Evolutionary conservation across 2,113 vertebrate genomes (phyloP), one percentile per base, ranked within the genome.

Genomic region (Psephotus haematonotus): DNA sequence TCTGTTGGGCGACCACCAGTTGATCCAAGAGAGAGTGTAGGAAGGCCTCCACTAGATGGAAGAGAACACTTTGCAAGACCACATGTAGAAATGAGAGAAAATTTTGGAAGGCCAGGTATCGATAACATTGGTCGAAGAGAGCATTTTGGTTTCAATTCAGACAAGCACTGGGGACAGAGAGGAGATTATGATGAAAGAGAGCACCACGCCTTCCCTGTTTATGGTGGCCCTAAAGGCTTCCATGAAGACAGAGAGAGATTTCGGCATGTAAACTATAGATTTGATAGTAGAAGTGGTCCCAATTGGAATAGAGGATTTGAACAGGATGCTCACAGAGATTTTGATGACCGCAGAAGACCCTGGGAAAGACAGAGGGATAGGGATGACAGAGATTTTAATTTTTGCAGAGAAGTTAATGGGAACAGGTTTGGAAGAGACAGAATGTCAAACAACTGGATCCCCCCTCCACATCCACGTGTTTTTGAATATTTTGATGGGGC

Each of bases 161-260:
- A 99, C 86, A 99, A 98, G 84, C 99, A 99, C 19, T 99, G 99
- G 99, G 99, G 98, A 68, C 99, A 98, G 37, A 98, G 99, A 97
- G 99, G 99, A 94, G 99, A 99, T 98, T 99, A 99, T 97, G 99
- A 99, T 93, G 99, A 99, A 91, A 98, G 99, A 71, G 99, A 99
- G 83, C 97, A 98, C 76, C 98, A 98, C 64, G 97, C 98, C 46
- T 98, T 98, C 22, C 98, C 98, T 94, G 83, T 98, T 59, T 98
- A 98, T 75, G 97, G 97, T 39, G 98, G 98, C 41, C 98, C 98
- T 33, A 99, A 99, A 97, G 97, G 98, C 88, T 99, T 99, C 96
- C 99, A 98, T 92, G 99, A 99, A 71, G 99, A 99, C 74, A 98
- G 99, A 78, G 98, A 98, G 88, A 93, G 98, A 70, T 98, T 98